Conservation (phyloP, 92 coral and sea anemone genomes). For the Epizoanthus illoricatus region DNA sequence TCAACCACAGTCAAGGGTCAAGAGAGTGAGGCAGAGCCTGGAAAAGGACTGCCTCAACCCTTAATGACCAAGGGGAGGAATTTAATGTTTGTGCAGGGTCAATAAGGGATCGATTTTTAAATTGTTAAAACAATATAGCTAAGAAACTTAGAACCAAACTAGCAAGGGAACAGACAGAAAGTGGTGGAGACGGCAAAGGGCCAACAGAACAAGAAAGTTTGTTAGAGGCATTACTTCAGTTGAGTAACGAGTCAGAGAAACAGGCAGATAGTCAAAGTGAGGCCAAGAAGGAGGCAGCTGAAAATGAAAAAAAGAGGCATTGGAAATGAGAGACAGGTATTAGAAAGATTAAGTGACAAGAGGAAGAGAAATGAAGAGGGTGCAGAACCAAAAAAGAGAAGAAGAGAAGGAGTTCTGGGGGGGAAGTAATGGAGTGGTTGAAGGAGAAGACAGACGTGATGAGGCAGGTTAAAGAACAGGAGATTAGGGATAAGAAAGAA, state of each 20-base stretch:
- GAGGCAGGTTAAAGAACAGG: not conserved
- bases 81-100: slow-evolving; percentile 51
- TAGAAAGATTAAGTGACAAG: not conserved
- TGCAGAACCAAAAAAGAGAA: slow-evolving; percentile 50
- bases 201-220: slow-evolving; percentile 48
- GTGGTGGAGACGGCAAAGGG: slow-evolving; percentile 64
- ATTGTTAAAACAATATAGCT: slow-evolving; percentile 40
- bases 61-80: slow-evolving; percentile 30
- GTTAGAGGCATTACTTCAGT: slow-evolving; percentile 57
- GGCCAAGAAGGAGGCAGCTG: not conserved
- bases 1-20: slow-evolving; percentile 40
- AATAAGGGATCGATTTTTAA: slow-evolving; percentile 60
- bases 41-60: slow-evolving; percentile 52
- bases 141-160: slow-evolving; percentile 48
- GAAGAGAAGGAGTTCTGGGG: slow-evolving; percentile 40
- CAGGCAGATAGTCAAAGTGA: not conserved
- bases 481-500: not conserved
- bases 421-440: not conserved
- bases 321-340: slow-evolving; percentile 44
- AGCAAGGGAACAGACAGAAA: slow-evolving; percentile 50
- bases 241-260: slow-evolving; percentile 49
- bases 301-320: slow-evolving; percentile 39
- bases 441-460: not conserved
- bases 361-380: slow-evolving; percentile 44
- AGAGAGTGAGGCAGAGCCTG: slow-evolving; percentile 57